Evolutionary conservation across 2,888 invertebrate genomes (phyloP).

Genomic region (Oligia fasciuncula): DNA sequence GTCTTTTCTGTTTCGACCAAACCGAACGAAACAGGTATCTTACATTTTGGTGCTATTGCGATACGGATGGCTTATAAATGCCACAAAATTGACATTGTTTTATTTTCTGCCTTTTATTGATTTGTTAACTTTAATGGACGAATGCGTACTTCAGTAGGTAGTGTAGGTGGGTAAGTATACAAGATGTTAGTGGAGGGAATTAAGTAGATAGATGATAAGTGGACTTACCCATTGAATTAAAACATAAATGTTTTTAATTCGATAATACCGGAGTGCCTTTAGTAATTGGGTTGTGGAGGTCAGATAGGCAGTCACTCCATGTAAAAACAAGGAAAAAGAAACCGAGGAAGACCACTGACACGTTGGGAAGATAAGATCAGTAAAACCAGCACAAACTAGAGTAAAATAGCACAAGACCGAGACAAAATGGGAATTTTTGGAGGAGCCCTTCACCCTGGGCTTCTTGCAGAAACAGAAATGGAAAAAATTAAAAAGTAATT

Average conservation of each 20-base stretch:
- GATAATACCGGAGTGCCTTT: neutral
- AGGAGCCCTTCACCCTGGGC: neutral
- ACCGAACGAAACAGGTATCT: conserved; percentile 61
- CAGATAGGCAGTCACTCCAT: too few species aligned
- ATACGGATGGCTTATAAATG: conserved; percentile 27
- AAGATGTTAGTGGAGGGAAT: neutral
- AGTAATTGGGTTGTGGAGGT: too few species aligned
- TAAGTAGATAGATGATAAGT: neutral
- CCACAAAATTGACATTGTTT: conserved; percentile 12
- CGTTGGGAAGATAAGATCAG: neutral
- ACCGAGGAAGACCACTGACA: neutral
- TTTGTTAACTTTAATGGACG: neutral
- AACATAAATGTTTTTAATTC: neutral
- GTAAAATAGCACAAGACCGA: neutral
- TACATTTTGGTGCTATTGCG: conserved; percentile 47
- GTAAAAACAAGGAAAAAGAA: neutral
- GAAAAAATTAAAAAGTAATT: neutral
- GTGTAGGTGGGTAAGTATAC: neutral
- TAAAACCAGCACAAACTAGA: neutral
- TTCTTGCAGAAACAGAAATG: neutral
- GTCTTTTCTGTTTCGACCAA: conserved; percentile 75
- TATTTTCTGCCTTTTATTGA: neutral
- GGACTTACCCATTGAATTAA: neutral
- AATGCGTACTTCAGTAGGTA: neutral
- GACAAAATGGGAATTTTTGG: neutral